Base-by-base conservation (phyloP, 2,888 invertebrate genomes). In the Rhimphoctona megacephalus region DNA sequence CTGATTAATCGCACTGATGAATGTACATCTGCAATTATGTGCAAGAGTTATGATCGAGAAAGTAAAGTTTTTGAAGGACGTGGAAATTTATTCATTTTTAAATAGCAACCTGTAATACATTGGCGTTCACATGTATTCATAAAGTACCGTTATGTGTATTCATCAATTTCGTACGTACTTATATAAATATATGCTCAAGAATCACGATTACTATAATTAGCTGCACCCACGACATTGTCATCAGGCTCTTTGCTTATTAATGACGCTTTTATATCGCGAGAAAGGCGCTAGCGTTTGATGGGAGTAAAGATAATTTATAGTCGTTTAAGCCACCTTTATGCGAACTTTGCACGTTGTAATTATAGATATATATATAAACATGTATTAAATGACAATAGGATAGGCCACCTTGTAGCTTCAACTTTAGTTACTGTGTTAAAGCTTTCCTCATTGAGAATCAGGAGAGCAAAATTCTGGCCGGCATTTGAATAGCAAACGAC, bases 401-500 rank as follows among this genome's bases (percentile, higher is more conserved):
- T 76, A 14, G 76, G 25, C 69, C 83, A 73, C 73, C 43, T 66
- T 64, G 67, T 67, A 22, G 19, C 11, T n/a, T 39, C 9, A 66
- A 9, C 66, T 66, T 36, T 9, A 52, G 72, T 22, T 33, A n/a
- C 6, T 57, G 36, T 54, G 57, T 17, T 61, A 57, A 33, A 52
- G 57, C 49, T 81, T 74, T 43, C 19, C 91, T 92, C 90, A 91
- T 92, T 91, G 89, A 91, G 91, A 92, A 90, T 92, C 91, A 89
- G 89, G 91, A 90, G 92, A 92, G 90, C 91, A 90, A 92, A 92
- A 69, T 82, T 82, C 92, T 88, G 88, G 89, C 88, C 87, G 87
- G 43, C 90, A 94, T 94, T 94, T 94, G 93, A 94, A 93, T 94
- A 94, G 93, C 93, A 93, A 94, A 94, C 93, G 91, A 92, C 90